Evolutionary conservation across 2,888 invertebrate species (phyloP).

Genomic region (Hydraecia micacea): DNA sequence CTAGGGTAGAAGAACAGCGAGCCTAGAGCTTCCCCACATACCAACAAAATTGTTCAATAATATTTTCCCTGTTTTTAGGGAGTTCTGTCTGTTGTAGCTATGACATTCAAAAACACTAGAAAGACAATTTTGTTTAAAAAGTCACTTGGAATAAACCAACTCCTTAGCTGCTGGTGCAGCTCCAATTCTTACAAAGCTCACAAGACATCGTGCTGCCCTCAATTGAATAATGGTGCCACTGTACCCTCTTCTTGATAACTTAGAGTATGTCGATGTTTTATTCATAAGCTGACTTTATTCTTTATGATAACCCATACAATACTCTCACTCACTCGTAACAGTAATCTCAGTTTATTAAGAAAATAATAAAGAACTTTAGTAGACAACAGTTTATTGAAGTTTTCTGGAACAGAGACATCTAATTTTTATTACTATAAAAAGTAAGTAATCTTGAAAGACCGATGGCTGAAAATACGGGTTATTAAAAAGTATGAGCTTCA

Average conservation of each 20-base stretch:
- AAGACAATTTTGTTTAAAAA: neutral
- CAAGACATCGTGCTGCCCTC: neutral
- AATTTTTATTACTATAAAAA: neutral
- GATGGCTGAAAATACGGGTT: neutral
- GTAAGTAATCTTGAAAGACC: too few species aligned
- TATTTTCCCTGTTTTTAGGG: neutral
- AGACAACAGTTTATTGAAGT: slow-evolving; percentile 25
- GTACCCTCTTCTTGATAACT: slow-evolving; percentile 29
- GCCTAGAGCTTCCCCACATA: too few species aligned
- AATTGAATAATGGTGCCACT: slow-evolving; percentile 31
- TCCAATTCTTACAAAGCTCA: neutral
- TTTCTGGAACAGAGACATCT: neutral
- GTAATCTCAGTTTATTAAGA: slow-evolving; percentile 43
- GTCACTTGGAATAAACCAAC: neutral
- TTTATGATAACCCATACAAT: slow-evolving; percentile 31
- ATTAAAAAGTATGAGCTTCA: neutral
- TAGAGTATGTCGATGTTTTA: slow-evolving; percentile 42
- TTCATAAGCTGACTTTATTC: slow-evolving; percentile 46
- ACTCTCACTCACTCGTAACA: slow-evolving; percentile 37
- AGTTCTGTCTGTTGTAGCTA: neutral
- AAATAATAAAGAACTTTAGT: slow-evolving; percentile 30
- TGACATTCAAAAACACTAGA: neutral
- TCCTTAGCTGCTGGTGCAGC: neutral
- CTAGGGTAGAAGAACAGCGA: too few species aligned
- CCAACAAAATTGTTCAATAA: neutral